Evolutionary conservation across 2,113 vertebrate species (phyloP), one percentile per base, ranked within the genome.

Genomic region (Zosterops hypoxanthus): DNA sequence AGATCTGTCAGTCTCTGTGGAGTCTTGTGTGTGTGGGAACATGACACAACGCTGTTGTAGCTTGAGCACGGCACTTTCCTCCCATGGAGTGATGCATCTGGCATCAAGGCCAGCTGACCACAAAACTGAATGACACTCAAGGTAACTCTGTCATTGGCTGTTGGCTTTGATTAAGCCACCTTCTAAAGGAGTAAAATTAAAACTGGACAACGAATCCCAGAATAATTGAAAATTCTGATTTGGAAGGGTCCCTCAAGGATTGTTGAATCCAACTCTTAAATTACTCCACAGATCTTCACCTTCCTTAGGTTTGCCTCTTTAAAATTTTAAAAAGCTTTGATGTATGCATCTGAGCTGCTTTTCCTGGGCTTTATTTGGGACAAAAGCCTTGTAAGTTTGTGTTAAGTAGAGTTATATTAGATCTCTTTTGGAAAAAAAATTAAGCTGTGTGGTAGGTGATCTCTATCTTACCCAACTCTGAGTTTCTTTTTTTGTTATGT

Each of bases 41-140:
- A 15, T 0, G 1, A 2, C 2, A 13, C 24, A 22, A 2, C 0
- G 1, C 61, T 79, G 53, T 24, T 0, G 0, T 33, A 46, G 63
- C 53, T 72, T 20, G 23, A 56, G 36, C 31, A 0, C 34, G 31
- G 18, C 23, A 0, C 57, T 23, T 82, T 53, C 41, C 23, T 68
- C 34, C 55, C 19, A 1, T 6, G 33, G 10, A 22, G 28, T 9
- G 20, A 9, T 49, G 56, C 22, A 7, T 29, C 15, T 70, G 80
- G 31, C n/a, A 9, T 11, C 29, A n/a, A 11, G 25, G 17, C 47
- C 57, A 49, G 26, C 36, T 72, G 55, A 34, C 53, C 3, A 1
- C 47, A 55, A 25, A 73, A 39, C 8, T 22, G 39, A 36, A 5
- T 39, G 76, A 42, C 7, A 3, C 23, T 66, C 56, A 60, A 75